Evolutionary conservation across 2,113 vertebrate genomes (phyloP), one percentile per base, ranked within the genome.

Genomic region (Antechinus flavipes): DNA sequence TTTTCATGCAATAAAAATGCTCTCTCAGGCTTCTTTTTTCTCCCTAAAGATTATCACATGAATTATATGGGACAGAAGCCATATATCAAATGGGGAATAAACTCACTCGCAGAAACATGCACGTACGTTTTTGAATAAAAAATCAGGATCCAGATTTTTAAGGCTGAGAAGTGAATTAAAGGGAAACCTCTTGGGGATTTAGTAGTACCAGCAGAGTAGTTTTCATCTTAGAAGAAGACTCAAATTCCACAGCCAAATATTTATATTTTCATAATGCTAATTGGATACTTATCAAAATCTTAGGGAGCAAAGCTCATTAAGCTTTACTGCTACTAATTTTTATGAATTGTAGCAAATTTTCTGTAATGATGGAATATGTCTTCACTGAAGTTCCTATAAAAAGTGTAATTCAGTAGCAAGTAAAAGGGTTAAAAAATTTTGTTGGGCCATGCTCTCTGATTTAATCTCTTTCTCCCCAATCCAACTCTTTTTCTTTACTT

Each of bases 151-250:
- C 47, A 90, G 46, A 47, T 23, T 47, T 49, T 90, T 30, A 50
- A 90, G 90, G 49, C n/a, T 27, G 47, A 90, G 26, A 10, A 90
- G 49, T 6, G 1, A 27, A 49, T 90, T 90, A 52, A 19, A 52
- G 47, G 90, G 47, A 47, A 90, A 27, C 26, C 90, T 30, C 49
- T 90, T 42, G 68, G 46, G 90, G 46, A 90, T 90, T 52, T 98
- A 97, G 95, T 91, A 96, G 95, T 97, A 95, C 97, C 96, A 98
- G 98, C 96, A 84, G n/a, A 84, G 68, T 42, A 84, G 97, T 46
- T 54, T 98, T 97, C 97, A 96, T 98, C 97, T 97, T 97, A 97
- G 97, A 97, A 98, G 96, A 98, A 97, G 98, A 96, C 97, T 97
- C 94, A 97, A 96, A 84, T 96, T 97, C 97, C 97, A 91, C 96